A percentile compares a stretch with the other conserved stretches of the same genome.
phyloP scores from a whole-genome alignment of 1,140 invertebrate species.

The Rhagoletis zephyria region DNA sequence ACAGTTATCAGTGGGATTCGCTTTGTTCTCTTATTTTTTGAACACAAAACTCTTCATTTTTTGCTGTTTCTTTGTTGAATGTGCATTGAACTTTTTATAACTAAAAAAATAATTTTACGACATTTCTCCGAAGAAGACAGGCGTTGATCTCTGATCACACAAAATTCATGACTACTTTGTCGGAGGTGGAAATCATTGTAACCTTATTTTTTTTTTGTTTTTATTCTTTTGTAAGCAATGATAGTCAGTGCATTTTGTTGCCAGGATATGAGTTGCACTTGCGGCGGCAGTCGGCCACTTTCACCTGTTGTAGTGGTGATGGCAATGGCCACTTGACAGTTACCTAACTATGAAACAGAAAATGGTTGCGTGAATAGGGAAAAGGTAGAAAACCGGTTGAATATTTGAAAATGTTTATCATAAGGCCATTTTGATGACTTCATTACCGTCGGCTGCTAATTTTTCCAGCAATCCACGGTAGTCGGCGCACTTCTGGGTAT shows the following conservation, averaged over 20 bases:
- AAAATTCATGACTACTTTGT: conserved; percentile 15
- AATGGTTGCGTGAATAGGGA: neutral
- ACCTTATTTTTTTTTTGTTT: neutral
- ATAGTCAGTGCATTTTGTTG: neutral
- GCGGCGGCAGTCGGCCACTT: neutral
- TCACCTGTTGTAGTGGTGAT: neutral
- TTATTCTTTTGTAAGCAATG: conserved; percentile 5
- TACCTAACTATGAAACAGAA: neutral
- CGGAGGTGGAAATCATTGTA: neutral
- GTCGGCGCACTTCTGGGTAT: too few relatives aligned
- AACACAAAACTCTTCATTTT: conserved; percentile 8
- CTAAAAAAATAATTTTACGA: neutral
- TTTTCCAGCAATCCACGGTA: neutral
- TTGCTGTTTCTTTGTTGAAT: neutral
- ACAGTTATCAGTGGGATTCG: neutral
- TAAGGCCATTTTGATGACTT: conserved; percentile 33
- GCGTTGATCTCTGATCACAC: conserved; percentile 23
- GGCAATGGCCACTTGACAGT: neutral
- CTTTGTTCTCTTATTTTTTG: neutral
- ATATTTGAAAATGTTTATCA: neutral
- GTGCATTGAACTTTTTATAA: conserved; percentile 28
- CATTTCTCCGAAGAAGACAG: conserved; percentile 1
- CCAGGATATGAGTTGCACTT: neutral
- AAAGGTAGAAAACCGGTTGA: neutral
- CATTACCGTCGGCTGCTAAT: neutral